phyloP scores from a whole-genome alignment of 2,113 vertebrate species.

The Nyctibius bracteatus region DNA sequence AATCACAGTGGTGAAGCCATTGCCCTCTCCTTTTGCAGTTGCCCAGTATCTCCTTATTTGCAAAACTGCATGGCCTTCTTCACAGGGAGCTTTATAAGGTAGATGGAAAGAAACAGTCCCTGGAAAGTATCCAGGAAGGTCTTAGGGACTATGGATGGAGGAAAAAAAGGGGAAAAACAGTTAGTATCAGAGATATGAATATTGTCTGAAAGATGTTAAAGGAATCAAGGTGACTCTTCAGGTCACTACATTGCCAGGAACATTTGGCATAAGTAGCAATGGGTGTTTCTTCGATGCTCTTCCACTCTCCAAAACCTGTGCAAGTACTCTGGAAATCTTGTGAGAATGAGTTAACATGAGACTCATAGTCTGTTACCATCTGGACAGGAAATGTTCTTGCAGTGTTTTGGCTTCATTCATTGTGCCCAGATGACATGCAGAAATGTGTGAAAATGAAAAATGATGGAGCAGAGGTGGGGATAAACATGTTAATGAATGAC shows the following conservation, averaged over 20 bases:
- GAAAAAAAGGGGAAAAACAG: fast-evolving
- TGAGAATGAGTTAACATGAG: not conserved
- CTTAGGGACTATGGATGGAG: not conserved
- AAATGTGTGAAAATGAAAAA: slow-evolving; percentile 16
- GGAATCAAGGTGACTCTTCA: not conserved
- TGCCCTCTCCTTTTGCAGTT: not conserved
- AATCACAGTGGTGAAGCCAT: not conserved
- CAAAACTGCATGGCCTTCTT: not conserved
- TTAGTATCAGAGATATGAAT: not conserved
- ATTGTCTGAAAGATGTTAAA: not conserved
- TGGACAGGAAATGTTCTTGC: not conserved
- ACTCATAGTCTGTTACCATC: not conserved
- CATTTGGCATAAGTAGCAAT: not conserved
- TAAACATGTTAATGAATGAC: not conserved
- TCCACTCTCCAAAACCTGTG: not conserved
- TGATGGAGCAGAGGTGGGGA: not conserved
- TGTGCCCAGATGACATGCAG: not conserved
- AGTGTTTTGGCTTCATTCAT: not conserved
- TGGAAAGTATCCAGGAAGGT: not conserved
- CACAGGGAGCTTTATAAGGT: not conserved
- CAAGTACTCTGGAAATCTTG: not conserved
- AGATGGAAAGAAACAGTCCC: not conserved
- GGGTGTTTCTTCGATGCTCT: not conserved
- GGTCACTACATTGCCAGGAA: not conserved
- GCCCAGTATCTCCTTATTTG: not conserved